Percentiles rank a stretch among this genome's conserved stretches.
These are phyloP conservation scores for Pristionchus fissidentatus DNA, from an alignment of 2,888 invertebrate species.

Conservation along the genomic window DNA sequence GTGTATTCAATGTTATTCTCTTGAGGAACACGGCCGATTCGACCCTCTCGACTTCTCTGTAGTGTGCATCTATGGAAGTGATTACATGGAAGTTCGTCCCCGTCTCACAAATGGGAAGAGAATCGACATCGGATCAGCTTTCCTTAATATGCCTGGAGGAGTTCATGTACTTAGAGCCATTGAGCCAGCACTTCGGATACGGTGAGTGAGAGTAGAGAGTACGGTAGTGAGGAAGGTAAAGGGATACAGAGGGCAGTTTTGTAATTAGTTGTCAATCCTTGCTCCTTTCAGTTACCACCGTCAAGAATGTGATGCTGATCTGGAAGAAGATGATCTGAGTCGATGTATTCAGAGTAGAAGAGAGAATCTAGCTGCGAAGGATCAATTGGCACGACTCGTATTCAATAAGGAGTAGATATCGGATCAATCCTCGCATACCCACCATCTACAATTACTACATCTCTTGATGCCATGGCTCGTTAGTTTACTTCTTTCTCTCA, in stretches of 20 bases:
- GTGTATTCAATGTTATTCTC: not conserved
- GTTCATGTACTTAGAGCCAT: constrained; percentile 71
- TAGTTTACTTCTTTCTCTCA: not conserved
- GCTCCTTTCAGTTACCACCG: constrained; percentile 65
- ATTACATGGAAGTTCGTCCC: constrained; percentile 79
- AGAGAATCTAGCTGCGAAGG: constrained; percentile 70
- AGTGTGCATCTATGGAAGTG: constrained; percentile 87
- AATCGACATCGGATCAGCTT: constrained; percentile 67
- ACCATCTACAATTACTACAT: not conserved
- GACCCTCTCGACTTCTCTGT: constrained; percentile 84
- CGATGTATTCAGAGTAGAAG: constrained; percentile 67
- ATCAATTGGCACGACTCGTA: constrained; percentile 70
- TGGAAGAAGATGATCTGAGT: constrained; percentile 64
- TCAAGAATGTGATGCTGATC: constrained; percentile 62
- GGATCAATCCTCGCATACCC: not conserved
- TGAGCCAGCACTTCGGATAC: constrained; percentile 70
- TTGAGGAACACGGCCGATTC: constrained; percentile 85
- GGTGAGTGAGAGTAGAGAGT: constrained; percentile 52
- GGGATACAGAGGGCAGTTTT: not conserved
- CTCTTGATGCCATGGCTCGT: not conserved
- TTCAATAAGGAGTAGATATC: constrained; percentile 52
- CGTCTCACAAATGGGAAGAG: constrained; percentile 53
- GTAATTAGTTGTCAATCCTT: not conserved
- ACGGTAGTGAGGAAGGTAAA: not conserved
- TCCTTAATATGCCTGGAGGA: constrained; percentile 64